Evolutionary conservation across 1,140 invertebrate species (phyloP).

Genomic region (Eumeta japonica): DNA sequence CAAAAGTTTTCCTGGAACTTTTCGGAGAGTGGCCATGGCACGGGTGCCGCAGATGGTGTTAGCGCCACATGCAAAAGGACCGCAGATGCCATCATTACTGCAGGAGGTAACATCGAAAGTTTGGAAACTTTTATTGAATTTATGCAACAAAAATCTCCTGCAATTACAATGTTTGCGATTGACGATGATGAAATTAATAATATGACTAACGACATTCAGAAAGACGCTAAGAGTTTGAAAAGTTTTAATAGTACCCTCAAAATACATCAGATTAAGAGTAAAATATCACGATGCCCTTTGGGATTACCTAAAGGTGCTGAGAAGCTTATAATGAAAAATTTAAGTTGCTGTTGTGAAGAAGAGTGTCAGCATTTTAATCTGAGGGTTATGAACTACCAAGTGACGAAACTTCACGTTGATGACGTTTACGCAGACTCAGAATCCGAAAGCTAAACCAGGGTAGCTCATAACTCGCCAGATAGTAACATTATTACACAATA

Average conservation of each 20-base stretch:
- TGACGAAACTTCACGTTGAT: no score
- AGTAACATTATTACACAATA: no score
- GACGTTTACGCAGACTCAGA: no score
- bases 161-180: constrained; percentile 7
- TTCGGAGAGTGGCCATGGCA: constrained; percentile 42
- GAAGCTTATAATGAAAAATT: neutral
- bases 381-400: neutral
- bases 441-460: no score
- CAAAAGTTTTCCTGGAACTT: constrained; percentile 32
- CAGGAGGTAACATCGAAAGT: constrained; percentile 6
- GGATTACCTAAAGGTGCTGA: no score
- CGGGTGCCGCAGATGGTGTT: constrained; percentile 45
- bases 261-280: no score
- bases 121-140: constrained; percentile 22
- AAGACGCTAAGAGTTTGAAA: constrained; percentile 1
- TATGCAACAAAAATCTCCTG: constrained; percentile 17
- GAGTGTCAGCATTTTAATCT: constrained; percentile 6
- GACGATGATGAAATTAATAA: constrained; percentile 4
- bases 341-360: neutral
- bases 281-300: no score
- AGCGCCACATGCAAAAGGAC: constrained; percentile 43
- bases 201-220: constrained; percentile 3
- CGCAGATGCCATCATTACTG: constrained; percentile 15
- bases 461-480: no score
- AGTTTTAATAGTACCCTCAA: constrained; percentile 2